phyloP scores from a whole-genome alignment of 1,140 invertebrate species.

The Stegodyphus dumicola region DNA sequence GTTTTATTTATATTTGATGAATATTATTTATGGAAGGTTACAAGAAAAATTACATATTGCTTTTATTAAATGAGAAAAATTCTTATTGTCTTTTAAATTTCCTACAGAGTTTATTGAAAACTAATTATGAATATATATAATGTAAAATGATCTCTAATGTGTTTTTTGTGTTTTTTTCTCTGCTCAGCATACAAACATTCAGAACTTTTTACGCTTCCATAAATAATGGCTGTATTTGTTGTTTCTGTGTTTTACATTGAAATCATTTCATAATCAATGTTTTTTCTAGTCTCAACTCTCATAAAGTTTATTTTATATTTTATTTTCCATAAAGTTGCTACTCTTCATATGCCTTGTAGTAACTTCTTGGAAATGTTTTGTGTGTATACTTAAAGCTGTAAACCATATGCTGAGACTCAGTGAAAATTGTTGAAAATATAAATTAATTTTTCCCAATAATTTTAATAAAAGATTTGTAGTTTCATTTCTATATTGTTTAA shows the following conservation, averaged over 20 bases:
- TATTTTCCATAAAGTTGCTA: slow-evolving; percentile 8
- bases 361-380: slow-evolving; percentile 14
- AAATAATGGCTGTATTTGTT: not conserved
- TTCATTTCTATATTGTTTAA: not conserved
- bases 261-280: not conserved
- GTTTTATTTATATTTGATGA: too few species aligned
- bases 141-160: too few species aligned
- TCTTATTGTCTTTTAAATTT: too few species aligned
- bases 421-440: slow-evolving; percentile 11
- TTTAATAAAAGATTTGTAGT: slow-evolving; percentile 42
- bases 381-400: not conserved
- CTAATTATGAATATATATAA: too few species aligned
- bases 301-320: slow-evolving; percentile 37
- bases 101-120: too few species aligned
- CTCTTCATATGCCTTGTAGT: not conserved
- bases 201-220: too few species aligned
- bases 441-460: slow-evolving; percentile 55
- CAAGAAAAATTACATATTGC: too few species aligned
- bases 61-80: too few species aligned
- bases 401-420: not conserved
- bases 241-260: not conserved
- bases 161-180: too few species aligned
- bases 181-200: too few species aligned
- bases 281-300: slow-evolving; percentile 48
- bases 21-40: too few species aligned